These are phyloP conservation scores for Jordanella pulchra DNA, from an alignment of 2,797 vertebrate genomes.

Conservation along the genomic window DNA sequence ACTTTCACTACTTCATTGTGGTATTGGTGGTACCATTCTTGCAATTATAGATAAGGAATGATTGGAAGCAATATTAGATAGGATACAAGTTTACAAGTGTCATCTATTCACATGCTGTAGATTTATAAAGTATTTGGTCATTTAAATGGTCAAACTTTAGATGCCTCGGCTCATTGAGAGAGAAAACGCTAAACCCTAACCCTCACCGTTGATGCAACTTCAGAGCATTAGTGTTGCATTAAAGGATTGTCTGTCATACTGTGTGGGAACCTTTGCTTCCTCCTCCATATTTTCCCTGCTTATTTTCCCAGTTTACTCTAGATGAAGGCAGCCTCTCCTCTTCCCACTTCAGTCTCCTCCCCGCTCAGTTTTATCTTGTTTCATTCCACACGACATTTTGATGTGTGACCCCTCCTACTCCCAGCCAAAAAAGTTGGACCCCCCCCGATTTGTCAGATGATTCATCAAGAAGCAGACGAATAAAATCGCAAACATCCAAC, in stretches of 20 bases:
- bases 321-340: conserved; percentile 42
- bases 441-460: conserved; percentile 7
- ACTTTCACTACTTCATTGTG: no score
- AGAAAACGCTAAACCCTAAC: neutral
- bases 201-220: neutral
- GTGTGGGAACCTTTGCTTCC: neutral
- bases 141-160: neutral
- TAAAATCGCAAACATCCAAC: conserved; percentile 19
- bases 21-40: neutral
- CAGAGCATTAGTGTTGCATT: no score
- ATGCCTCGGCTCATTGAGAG: neutral
- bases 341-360: conserved; percentile 28
- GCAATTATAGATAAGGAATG: neutral
- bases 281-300: conserved; percentile 7
- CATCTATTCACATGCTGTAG: neutral
- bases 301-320: conserved; percentile 19
- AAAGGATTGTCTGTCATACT: neutral
- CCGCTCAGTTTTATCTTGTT: conserved; percentile 45
- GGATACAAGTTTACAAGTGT: neutral
- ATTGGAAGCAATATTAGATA: neutral
- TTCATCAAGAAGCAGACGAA: conserved; percentile 18
- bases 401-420: conserved; percentile 45
- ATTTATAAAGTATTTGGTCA: neutral
- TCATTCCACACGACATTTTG: conserved; percentile 56
- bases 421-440: conserved; percentile 30